phyloP scores from a whole-genome alignment of 2,113 vertebrate species.

The Crotalus horridus region DNA sequence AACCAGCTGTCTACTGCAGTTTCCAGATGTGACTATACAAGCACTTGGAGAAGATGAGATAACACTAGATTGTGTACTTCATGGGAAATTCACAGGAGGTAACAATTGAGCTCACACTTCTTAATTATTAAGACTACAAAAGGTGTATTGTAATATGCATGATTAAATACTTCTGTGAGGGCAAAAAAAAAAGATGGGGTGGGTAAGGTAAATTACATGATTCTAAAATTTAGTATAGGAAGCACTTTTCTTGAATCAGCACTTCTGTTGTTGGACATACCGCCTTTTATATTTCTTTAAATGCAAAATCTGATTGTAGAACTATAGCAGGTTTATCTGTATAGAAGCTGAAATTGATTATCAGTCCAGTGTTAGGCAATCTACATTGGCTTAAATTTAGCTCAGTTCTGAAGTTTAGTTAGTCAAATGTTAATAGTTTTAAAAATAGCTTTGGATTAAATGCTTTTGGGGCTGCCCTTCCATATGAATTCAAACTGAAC shows the following conservation, averaged over 20 bases:
- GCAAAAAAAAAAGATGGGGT: not conserved
- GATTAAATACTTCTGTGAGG: not conserved
- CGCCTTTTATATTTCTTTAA: not conserved
- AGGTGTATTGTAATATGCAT: not conserved
- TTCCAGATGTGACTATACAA: conserved; percentile 85
- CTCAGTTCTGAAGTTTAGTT: not conserved
- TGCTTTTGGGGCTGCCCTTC: not conserved
- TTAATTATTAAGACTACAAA: not conserved
- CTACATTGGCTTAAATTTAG: not conserved
- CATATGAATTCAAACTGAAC: not conserved
- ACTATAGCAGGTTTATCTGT: not conserved
- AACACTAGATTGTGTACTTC: conserved; percentile 79
- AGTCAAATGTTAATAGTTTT: not conserved
- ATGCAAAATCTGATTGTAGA: not conserved
- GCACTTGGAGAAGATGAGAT: conserved; percentile 88
- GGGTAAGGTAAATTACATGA: not conserved
- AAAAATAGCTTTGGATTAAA: not conserved
- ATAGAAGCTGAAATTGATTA: not conserved
- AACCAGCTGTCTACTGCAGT: conserved; percentile 88
- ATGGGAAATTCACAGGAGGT: conserved; percentile 86
- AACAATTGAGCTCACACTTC: conserved; percentile 29
- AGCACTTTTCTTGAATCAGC: not conserved
- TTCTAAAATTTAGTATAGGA: not conserved
- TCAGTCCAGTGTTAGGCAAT: not conserved
- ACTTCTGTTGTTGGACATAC: not conserved